phyloP scores from a whole-genome alignment of 2,797 vertebrate genomes.

The Argentina silus region DNA sequence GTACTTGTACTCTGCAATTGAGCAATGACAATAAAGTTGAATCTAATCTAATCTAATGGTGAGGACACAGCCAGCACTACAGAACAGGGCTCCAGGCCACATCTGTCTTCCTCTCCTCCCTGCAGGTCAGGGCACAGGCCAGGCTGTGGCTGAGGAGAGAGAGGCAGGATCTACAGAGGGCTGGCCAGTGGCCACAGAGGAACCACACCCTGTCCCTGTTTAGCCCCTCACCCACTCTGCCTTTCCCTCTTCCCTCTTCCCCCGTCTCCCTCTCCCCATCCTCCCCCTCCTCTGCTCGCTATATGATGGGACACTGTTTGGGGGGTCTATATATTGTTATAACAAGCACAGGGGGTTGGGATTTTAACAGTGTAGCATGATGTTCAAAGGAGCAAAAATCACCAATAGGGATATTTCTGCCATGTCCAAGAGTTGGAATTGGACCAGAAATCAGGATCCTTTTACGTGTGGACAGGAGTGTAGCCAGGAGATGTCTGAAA shows the following conservation, averaged over 20 bases:
- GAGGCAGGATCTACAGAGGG: background rate
- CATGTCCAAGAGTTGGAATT: too few species aligned
- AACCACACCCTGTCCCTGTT: background rate
- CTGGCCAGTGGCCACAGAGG: background rate
- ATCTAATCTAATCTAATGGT: too few species aligned
- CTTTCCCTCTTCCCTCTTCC: background rate
- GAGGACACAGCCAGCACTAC: slow-evolving; percentile 9
- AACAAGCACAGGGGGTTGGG: too few species aligned
- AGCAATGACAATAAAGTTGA: too few species aligned
- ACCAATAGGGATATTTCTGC: too few species aligned
- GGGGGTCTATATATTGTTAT: too few species aligned
- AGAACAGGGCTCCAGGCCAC: background rate
- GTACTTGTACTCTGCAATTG: too few species aligned
- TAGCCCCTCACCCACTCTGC: background rate
- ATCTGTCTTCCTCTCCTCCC: slow-evolving; percentile 35
- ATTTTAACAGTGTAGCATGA: too few species aligned
- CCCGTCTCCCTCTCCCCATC: background rate
- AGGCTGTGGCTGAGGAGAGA: slow-evolving; percentile 7
- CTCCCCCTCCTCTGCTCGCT: background rate
- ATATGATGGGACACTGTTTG: background rate
- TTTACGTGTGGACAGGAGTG: too few species aligned
- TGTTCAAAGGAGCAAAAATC: too few species aligned
- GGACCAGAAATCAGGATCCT: too few species aligned
- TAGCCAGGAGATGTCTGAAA: too few species aligned
- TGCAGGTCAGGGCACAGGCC: slow-evolving; percentile 15